Conservation (phyloP, 1,140 invertebrate genomes). For the Drosophila obscura region DNA sequence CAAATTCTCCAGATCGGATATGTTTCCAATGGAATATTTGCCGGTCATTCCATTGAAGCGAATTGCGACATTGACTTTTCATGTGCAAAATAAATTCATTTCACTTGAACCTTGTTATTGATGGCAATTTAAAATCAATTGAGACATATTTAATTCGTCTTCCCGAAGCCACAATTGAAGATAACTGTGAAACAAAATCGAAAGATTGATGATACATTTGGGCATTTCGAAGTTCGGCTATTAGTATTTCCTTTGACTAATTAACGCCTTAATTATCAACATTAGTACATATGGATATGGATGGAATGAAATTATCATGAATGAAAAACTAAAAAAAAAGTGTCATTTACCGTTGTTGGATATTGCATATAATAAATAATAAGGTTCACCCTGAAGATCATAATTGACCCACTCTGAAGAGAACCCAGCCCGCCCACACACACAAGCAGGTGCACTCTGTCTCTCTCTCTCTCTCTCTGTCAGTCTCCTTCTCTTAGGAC, state of each 20-base stretch:
- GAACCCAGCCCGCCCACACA: conserved; percentile 14
- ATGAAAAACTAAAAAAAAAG: conserved; percentile 26
- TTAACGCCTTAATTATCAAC: conserved; percentile 50
- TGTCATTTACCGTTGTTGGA: neutral
- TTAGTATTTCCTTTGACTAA: conserved; percentile 56
- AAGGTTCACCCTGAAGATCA: conserved; percentile 13
- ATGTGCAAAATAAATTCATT: conserved; percentile 80
- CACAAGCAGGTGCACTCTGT: conserved; percentile 19
- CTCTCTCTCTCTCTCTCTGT: neutral
- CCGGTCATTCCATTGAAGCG: conserved; percentile 43
- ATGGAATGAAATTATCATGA: conserved; percentile 15
- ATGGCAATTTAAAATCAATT: conserved; percentile 81
- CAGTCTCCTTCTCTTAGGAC: conserved; percentile 8
- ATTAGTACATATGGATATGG: conserved; percentile 11
- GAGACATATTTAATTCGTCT: conserved; percentile 68
- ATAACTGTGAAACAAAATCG: conserved; percentile 44
- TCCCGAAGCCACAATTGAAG: conserved; percentile 66
- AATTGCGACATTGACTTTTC: conserved; percentile 75
- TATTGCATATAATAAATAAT: neutral
- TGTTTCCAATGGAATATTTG: conserved; percentile 11
- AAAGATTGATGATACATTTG: conserved; percentile 6
- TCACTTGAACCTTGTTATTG: conserved; percentile 79
- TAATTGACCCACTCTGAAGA: conserved; percentile 19
- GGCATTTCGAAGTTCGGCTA: conserved; percentile 39
- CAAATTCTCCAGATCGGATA: conserved; percentile 29